phyloP scores from a whole-genome alignment of 2,888 invertebrate species.

The Ectemnius cavifrons region DNA sequence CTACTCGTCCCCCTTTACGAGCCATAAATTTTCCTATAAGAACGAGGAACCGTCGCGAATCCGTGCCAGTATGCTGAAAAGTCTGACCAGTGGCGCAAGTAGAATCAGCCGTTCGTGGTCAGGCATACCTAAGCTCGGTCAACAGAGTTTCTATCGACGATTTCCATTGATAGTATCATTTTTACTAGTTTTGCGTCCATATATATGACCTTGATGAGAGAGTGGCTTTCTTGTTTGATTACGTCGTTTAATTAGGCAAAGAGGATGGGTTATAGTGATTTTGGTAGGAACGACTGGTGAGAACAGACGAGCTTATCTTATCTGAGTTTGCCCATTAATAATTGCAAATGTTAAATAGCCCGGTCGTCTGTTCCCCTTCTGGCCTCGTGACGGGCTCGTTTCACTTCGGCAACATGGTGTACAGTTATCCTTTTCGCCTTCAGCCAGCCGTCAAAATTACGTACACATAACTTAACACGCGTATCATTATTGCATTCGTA shows the following conservation, averaged over 20 bases:
- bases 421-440: neutral
- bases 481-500: too few species aligned
- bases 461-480: neutral
- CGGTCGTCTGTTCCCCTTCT: constrained; percentile 9
- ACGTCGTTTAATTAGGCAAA: too few species aligned
- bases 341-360: constrained; percentile 13
- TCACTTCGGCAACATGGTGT: neutral
- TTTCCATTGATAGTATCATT: too few species aligned
- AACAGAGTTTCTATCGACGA: too few species aligned
- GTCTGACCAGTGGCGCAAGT: too few species aligned
- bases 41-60: neutral
- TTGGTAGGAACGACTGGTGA: too few species aligned
- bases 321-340: constrained; percentile 45
- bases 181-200: too few species aligned
- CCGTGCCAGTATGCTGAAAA: neutral
- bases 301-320: constrained; percentile 32
- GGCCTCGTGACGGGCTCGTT: neutral
- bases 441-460: neutral
- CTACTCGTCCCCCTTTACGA: neutral
- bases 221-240: too few species aligned
- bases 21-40: constrained; percentile 2
- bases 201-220: too few species aligned
- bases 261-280: too few species aligned
- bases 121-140: too few species aligned
- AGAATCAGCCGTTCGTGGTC: too few species aligned